A percentile compares a stretch with the other conserved stretches of the same genome.
phyloP scores from a whole-genome alignment of 2,888 invertebrate genomes.

The Idaea aversata region DNA sequence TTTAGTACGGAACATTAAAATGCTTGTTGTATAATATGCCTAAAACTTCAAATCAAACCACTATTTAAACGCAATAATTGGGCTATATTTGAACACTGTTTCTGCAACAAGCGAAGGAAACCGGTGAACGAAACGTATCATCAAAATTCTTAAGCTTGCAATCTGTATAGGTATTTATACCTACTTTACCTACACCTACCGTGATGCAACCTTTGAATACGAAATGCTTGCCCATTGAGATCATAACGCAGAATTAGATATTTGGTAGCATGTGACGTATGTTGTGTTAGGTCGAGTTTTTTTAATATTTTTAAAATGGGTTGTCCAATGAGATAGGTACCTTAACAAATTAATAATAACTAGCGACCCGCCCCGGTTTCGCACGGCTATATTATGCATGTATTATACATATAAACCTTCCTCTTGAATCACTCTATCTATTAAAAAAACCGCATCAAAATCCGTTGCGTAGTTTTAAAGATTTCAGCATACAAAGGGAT shows the following conservation, averaged over 20 bases:
- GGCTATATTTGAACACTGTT: not conserved
- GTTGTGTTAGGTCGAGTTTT: not conserved
- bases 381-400: too few relatives aligned
- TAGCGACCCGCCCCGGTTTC: too few relatives aligned
- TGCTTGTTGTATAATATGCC: too few relatives aligned
- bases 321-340: not conserved
- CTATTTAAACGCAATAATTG: not conserved
- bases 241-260: constrained; percentile 1
- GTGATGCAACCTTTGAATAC: not conserved
- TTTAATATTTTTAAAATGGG: not conserved
- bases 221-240: constrained; percentile 1
- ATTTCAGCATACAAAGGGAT: too few relatives aligned
- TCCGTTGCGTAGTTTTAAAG: too few relatives aligned
- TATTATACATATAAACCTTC: too few relatives aligned
- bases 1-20: too few relatives aligned
- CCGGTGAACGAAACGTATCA: not conserved
- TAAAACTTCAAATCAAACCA: not conserved
- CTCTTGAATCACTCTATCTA: too few relatives aligned
- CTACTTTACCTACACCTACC: not conserved
- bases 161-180: not conserved
- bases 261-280: not conserved
- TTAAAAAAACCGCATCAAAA: too few relatives aligned
- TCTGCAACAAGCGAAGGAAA: not conserved
- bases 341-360: too few relatives aligned
- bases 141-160: not conserved